A percentile compares a stretch with the other conserved stretches of the same genome.
Conservation (phyloP, 2,797 vertebrate species). For the Cossypha heuglini region DNA sequence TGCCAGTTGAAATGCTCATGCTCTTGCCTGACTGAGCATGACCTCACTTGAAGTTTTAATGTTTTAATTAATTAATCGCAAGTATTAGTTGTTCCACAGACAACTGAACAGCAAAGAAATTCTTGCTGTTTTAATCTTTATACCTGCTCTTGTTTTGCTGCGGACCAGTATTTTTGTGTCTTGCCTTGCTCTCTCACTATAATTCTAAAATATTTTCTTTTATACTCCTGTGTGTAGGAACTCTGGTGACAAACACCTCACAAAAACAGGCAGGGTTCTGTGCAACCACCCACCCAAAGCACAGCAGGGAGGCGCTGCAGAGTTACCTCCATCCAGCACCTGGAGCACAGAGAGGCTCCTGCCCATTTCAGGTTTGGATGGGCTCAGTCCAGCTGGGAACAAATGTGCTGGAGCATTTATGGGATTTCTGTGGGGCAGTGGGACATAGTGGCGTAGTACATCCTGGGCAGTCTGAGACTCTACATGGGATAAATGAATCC, state of each 20-base stretch:
- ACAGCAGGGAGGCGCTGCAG: neutral
- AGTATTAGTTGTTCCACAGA: neutral
- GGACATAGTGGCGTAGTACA: rapidly evolving
- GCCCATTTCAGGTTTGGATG: neutral
- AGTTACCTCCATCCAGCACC: neutral
- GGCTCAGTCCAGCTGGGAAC: neutral
- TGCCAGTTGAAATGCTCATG: neutral
- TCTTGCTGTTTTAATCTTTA: neutral
- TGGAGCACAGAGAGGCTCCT: rapidly evolving
- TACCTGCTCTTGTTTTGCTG: neutral
- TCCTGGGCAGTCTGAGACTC: neutral
- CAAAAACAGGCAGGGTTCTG: rapidly evolving
- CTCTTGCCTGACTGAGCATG: neutral
- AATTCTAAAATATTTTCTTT: neutral
- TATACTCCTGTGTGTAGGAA: too few relatives aligned
- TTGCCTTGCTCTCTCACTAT: neutral
- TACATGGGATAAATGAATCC: neutral
- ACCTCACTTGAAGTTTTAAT: neutral
- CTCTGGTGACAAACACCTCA: neutral
- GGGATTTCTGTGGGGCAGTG: neutral
- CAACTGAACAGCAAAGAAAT: neutral
- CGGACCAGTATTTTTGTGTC: neutral
- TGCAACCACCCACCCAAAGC: rapidly evolving
- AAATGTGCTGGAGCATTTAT: neutral
- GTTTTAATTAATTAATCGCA: conserved; percentile 1